phyloP scores from a whole-genome alignment of 2,113 vertebrate genomes.

The Hypanus sabinus region DNA sequence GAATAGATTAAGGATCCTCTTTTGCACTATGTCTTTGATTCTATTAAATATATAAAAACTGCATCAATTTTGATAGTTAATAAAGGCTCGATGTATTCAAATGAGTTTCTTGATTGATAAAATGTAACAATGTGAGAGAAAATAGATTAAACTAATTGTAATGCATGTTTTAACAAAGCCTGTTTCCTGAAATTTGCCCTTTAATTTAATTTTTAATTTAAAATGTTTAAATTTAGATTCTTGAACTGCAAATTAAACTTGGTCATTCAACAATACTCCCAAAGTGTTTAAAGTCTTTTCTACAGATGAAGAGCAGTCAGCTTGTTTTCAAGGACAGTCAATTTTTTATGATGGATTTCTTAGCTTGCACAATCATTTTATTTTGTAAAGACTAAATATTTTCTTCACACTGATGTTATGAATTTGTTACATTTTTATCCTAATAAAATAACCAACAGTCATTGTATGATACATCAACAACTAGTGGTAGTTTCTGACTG shows the following conservation, averaged over 20 bases:
- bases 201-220: constrained; percentile 23
- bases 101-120: not conserved
- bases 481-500: not conserved
- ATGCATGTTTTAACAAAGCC: constrained; percentile 19
- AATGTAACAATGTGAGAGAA: not conserved
- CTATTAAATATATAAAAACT: constrained; percentile 3
- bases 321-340: not conserved
- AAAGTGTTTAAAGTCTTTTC: not conserved
- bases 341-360: not conserved
- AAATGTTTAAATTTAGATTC: not conserved
- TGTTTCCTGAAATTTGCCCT: not conserved
- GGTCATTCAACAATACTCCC: not conserved
- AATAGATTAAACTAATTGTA: not conserved
- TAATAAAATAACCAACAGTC: not conserved
- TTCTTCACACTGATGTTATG: not conserved
- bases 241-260: not conserved
- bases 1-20: no score
- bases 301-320: not conserved
- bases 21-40: no score
- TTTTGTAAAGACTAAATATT: not conserved
- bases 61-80: not conserved
- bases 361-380: not conserved
- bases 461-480: constrained; percentile 1
- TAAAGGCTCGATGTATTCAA: not conserved
- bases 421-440: not conserved